phyloP scores from a whole-genome alignment of 2,888 invertebrate genomes.

The Hanleya hanleyi region DNA sequence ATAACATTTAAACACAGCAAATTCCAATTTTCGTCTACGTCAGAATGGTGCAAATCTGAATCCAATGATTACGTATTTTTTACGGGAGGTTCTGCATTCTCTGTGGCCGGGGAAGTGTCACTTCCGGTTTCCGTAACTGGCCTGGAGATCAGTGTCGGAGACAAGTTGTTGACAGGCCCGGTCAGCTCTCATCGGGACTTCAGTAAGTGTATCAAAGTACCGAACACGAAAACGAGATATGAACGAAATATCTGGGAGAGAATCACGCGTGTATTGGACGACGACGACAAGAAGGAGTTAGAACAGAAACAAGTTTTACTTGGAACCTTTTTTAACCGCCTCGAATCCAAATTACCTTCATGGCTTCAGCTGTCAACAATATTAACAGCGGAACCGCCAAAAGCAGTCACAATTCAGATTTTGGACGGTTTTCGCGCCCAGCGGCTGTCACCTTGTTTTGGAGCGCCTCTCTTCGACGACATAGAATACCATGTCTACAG shows the following conservation, averaged over 20 bases:
- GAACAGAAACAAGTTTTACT: neutral
- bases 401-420: neutral
- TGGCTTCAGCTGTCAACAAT: neutral
- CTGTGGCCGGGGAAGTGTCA: neutral
- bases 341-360: neutral
- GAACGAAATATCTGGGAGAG: neutral
- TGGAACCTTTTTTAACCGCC: neutral
- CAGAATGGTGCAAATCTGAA: neutral
- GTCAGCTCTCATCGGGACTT: neutral
- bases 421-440: neutral
- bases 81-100: neutral
- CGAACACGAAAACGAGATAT: neutral
- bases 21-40: neutral
- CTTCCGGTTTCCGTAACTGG: conserved; percentile 4
- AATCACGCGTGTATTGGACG: neutral
- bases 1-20: neutral
- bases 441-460: neutral
- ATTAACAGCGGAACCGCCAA: neutral
- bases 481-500: neutral
- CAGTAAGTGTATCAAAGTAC: neutral
- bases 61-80: neutral
- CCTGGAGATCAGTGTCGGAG: neutral
- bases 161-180: neutral
- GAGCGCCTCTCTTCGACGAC: neutral
- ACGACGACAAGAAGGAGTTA: neutral